phyloP scores from a whole-genome alignment of 2,888 invertebrate genomes.

The Pollenia labialis region DNA sequence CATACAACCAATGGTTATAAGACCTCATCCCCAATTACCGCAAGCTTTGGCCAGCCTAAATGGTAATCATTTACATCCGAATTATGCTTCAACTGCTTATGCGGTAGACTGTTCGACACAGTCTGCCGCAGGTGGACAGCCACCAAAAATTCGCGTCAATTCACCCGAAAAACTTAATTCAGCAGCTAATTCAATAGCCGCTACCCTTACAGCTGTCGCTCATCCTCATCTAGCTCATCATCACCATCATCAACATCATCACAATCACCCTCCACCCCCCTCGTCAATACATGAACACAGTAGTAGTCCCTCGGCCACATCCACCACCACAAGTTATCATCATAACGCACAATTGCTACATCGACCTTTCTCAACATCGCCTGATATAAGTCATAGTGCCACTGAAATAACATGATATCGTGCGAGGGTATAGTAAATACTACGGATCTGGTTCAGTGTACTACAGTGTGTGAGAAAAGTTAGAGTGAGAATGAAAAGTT shows the following conservation, averaged over 20 bases:
- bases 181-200: constrained; percentile 78
- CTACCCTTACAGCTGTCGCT: constrained; percentile 74
- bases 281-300: constrained; percentile 76
- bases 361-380: constrained; percentile 84
- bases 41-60: constrained; percentile 80
- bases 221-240: constrained; percentile 78
- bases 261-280: constrained; percentile 76
- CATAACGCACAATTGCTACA: constrained; percentile 79
- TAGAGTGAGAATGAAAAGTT: constrained; percentile 16
- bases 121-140: constrained; percentile 76
- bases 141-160: constrained; percentile 83
- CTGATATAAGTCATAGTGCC: constrained; percentile 79
- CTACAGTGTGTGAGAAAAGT: constrained; percentile 19
- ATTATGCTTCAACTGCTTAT: constrained; percentile 79
- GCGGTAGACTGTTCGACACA: constrained; percentile 74
- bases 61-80: constrained; percentile 80
- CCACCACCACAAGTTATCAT: constrained; percentile 68
- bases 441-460: background rate
- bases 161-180: constrained; percentile 84
- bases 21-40: constrained; percentile 84
- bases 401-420: constrained; percentile 83
- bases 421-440: constrained; percentile 53
- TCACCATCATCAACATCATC: constrained; percentile 76
- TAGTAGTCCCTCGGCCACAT: constrained; percentile 70
- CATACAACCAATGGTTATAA: constrained; percentile 83